Evolutionary conservation across 2,888 invertebrate genomes (phyloP).

Genomic region (Galerucella nymphaeae): DNA sequence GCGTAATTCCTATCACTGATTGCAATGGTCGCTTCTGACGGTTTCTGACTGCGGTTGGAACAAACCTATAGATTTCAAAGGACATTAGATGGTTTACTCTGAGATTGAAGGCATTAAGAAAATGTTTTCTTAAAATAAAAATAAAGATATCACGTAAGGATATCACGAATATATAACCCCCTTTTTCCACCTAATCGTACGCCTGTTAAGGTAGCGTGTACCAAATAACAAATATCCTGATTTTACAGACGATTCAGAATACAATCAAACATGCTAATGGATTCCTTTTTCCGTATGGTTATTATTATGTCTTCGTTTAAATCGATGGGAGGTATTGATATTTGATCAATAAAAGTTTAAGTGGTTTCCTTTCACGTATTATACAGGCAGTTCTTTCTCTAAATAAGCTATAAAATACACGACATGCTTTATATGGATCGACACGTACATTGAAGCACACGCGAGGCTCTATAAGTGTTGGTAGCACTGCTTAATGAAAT

Average conservation of each 20-base stretch:
- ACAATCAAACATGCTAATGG: not conserved
- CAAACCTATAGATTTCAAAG: no score
- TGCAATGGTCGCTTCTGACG: no score
- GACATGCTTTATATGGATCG: not conserved
- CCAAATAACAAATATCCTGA: constrained; percentile 3
- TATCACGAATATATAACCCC: not conserved
- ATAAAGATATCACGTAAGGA: no score
- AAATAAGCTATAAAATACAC: constrained; percentile 9
- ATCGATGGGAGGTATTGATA: not conserved
- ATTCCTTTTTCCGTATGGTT: constrained; percentile 7
- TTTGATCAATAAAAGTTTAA: constrained; percentile 20
- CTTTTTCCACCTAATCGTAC: not conserved
- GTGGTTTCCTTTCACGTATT: not conserved
- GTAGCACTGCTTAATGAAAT: no score
- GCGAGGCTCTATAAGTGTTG: not conserved
- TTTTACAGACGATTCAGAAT: not conserved
- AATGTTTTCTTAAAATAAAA: not conserved
- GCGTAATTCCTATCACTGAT: no score
- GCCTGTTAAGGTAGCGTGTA: not conserved
- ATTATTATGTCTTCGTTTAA: constrained; percentile 14
- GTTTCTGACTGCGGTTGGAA: no score
- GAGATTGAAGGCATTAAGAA: no score
- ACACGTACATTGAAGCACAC: not conserved
- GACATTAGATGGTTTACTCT: no score
- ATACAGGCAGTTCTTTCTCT: not conserved